Base-by-base conservation (phyloP, 2,888 invertebrate genomes). In the Aproaerema taeniolella region DNA sequence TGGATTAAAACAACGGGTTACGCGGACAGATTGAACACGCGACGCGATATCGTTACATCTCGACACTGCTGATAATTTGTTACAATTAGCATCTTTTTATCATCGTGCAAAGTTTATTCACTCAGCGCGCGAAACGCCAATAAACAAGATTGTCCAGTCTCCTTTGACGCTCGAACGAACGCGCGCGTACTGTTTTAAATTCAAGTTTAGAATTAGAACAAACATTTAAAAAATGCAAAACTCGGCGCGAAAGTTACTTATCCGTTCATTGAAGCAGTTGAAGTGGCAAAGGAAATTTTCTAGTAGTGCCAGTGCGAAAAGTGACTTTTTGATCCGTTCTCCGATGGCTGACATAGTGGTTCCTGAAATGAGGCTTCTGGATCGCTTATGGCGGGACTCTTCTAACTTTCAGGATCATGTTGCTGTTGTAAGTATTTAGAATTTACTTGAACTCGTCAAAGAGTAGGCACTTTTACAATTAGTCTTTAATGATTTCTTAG, bases 261-360 rank as follows among this genome's bases (percentile, higher is more conserved):
- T 75, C 41, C 75, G 77, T 34, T 71, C 78, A 65, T 55, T 79
- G 17, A 75, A 68, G 66, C 66, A 67, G 41, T 45, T 74, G 10
- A 80, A 73, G 59, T 67, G 67, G 46, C 61, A 73, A 46, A 72
- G 80, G 40, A 68, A 66, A 51, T 39, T 77, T 5, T 73, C 73
- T 0, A 54, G 53, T 14, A 69, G 72, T 67, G 70, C 58, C 11
- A 53, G 51, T 30, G 38, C 65, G 16, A 68, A 58, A 41, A 60
- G 62, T 46, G 68, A 74, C 7, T 78, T 61, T 54, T 57, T 81
- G 15, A 59, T 85, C 9, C 76, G 66, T 56, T 83, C 83, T 0
- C 49, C 69, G 6, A 39, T 81, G 13, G 52, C 67, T 8, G 81
- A 83, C 49, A 53, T 77, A 15, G 63, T 68, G 13, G 53, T 80